These are phyloP conservation scores for Parapsyche elsis DNA, from an alignment of 1,140 invertebrate species.

Conservation along the genomic window DNA sequence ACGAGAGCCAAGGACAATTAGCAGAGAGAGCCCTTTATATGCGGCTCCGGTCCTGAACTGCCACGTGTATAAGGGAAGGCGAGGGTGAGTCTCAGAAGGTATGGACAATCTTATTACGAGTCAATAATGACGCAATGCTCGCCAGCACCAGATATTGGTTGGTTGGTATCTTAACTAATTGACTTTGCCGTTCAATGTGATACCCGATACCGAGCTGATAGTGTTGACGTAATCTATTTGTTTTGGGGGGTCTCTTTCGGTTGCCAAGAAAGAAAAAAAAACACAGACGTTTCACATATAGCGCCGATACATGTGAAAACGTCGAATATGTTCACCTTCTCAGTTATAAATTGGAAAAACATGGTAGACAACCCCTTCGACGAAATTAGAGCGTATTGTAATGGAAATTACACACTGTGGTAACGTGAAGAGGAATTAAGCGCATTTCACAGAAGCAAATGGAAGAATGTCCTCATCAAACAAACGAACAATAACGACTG, in stretches of 20 bases:
- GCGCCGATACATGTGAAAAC: neutral
- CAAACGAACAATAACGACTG: conserved; percentile 4
- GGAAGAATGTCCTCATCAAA: neutral
- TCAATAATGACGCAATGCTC: conserved; percentile 45
- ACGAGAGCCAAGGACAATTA: conserved; percentile 49
- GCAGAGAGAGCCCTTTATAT: conserved; percentile 29
- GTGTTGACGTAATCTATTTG: conserved; percentile 41
- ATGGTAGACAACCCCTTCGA: neutral
- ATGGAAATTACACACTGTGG: neutral
- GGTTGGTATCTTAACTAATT: conserved; percentile 38
- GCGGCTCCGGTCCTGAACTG: neutral
- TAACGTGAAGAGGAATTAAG: neutral
- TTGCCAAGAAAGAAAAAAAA: neutral
- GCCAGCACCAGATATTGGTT: conserved; percentile 11
- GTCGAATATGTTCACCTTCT: neutral
- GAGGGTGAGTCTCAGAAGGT: conserved; percentile 1
- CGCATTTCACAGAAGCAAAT: neutral
- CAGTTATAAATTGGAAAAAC: no score
- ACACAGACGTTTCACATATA: neutral
- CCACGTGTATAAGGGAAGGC: neutral
- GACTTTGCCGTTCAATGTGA: conserved; percentile 24
- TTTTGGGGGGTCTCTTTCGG: conserved; percentile 3
- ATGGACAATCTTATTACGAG: conserved; percentile 47
- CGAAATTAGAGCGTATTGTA: neutral
- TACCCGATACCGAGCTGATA: conserved; percentile 34